Base-by-base conservation (phyloP, 2,797 vertebrate species). In the Acanthornis magna region DNA sequence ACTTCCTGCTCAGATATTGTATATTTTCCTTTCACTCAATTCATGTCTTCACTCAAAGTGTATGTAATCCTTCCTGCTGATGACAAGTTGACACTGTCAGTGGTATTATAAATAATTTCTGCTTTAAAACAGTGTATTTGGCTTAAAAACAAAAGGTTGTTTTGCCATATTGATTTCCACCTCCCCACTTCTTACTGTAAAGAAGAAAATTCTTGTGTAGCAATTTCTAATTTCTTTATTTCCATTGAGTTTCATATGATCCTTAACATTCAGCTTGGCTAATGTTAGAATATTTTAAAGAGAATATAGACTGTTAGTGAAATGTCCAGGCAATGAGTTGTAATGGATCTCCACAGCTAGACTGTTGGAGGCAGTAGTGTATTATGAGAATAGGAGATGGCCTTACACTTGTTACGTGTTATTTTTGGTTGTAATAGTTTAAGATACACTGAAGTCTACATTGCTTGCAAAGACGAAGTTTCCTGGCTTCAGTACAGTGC, bases 351-450 rank as follows among this genome's bases (percentile, higher is more conserved):
- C 53, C 62, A 60, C 88, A 79, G 93, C 53, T 84, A 4, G 88
- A 94, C 95, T 96, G 95, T 88, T 96, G 95, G 96, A 97, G 96
- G 95, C 96, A 96, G 92, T 87, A 96, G 95, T 77, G 95, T 81
- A 95, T 96, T 95, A 91, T 82, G 27, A 94, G 95, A 96, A 32
- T 81, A 43, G 71, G 65, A 80, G 85, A 88, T 88, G 83, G 73
- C 62, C 74, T 84, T 85, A 47, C 36, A 60, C 85, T 94, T 94
- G 57, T 71, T 92, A 76, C 0, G 0, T 79, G 66, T 80, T 91
- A 62, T 80, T 89, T 95, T 92, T 86, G 77, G 75, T 93, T 85
- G 77, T 70, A 19, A 54, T 79, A 74, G 83, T 79, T 76, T 42
- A 84, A 91, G 88, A 80, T 81, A 38, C 16, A 5, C 29, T 66